Percentiles rank a stretch among this genome's conserved stretches.
Evolutionary conservation across 2,797 vertebrate genomes (phyloP).

Genomic region (Antennarius maculatus): DNA sequence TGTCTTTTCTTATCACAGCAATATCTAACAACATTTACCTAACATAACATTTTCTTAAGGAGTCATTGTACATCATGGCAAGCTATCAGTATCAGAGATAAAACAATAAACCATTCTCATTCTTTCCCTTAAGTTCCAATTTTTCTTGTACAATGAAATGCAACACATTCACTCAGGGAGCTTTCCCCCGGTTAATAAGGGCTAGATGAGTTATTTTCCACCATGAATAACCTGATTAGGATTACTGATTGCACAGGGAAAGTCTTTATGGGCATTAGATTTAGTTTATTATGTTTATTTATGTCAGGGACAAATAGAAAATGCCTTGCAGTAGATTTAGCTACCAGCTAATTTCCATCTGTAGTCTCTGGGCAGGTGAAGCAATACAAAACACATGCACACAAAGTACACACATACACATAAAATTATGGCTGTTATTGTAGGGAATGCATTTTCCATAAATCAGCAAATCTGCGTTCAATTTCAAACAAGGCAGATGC

Average conservation of each 20-base stretch:
- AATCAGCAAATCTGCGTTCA: slow-evolving; percentile 22
- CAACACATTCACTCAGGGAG: background rate
- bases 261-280: slow-evolving; percentile 6
- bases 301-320: no score
- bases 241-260: slow-evolving; percentile 9
- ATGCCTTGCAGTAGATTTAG: no score
- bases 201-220: slow-evolving; percentile 10
- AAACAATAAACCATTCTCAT: background rate
- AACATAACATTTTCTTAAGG: no score
- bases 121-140: background rate
- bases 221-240: slow-evolving; percentile 17
- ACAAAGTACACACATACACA: no score
- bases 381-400: no score
- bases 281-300: no score
- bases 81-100: background rate
- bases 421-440: slow-evolving; percentile 9
- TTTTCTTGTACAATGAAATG: background rate
- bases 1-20: no score
- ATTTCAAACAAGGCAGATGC: slow-evolving; percentile 6
- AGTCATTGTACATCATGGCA: background rate
- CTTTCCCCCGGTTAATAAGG: background rate
- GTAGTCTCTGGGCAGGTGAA: no score
- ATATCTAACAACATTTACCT: no score
- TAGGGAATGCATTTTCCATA: background rate
- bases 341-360: no score